Conservation (phyloP, 2,888 invertebrate species). For the Crossocerus cetratus region DNA sequence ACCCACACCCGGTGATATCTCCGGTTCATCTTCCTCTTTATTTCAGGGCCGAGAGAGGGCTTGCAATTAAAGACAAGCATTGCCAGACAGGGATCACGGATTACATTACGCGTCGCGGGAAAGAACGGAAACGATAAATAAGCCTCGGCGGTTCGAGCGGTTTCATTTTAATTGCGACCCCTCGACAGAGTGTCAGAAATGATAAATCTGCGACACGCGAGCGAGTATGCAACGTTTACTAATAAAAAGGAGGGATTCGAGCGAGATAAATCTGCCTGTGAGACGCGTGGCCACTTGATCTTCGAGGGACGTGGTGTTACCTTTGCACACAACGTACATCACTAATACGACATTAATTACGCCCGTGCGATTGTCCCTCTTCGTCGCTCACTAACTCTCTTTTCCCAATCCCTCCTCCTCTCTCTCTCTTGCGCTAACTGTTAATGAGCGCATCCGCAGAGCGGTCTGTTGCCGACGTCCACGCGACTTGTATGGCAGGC, state of each 20-base stretch:
- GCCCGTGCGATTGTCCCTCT: conserved; percentile 58
- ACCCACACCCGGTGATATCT: conserved; percentile 70
- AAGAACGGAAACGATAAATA: no score
- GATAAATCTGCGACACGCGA: no score
- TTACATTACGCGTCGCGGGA: no score
- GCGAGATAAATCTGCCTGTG: conserved; percentile 7
- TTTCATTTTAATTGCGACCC: no score
- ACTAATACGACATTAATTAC: conserved; percentile 66
- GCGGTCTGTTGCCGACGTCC: conserved; percentile 22
- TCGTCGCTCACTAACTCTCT: no score
- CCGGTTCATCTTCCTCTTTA: conserved; percentile 40
- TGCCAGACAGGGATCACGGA: no score
- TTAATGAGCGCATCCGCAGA: conserved; percentile 61
- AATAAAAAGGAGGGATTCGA: conserved; percentile 3
- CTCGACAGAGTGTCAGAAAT: no score
- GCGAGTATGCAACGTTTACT: no score
- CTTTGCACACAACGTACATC: conserved; percentile 61
- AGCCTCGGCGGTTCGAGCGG: no score
- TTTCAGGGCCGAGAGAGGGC: conserved; percentile 15
- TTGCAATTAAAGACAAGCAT: neutral
- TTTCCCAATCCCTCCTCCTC: no score
- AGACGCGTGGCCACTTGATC: conserved; percentile 20
- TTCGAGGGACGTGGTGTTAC: conserved; percentile 52
- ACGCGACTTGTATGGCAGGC: conserved; percentile 28
- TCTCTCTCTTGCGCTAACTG: conserved; percentile 4